Percentiles rank a stretch among this genome's conserved stretches.
phyloP scores from a whole-genome alignment of 2,113 vertebrate genomes.

The Oreochromis niloticus region DNA sequence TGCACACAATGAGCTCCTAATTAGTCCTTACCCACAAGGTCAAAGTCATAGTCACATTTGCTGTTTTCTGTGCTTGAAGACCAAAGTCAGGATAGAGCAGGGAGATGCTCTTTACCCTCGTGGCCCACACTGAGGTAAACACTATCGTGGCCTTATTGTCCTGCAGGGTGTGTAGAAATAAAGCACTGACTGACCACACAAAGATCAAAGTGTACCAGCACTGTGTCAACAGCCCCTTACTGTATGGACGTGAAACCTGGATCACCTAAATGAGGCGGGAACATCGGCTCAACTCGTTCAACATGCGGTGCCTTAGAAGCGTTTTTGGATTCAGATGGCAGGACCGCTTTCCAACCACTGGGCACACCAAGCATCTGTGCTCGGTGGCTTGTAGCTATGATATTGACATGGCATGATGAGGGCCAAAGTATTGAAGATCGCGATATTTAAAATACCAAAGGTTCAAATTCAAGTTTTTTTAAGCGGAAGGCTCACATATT shows the following conservation, averaged over 20 bases:
- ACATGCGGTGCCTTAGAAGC: not conserved
- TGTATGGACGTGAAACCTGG: not conserved
- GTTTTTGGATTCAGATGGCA: not conserved
- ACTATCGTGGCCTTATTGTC: not conserved
- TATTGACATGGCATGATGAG: not conserved
- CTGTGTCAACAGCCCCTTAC: not conserved
- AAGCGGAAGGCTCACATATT: not conserved
- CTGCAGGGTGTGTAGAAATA: not conserved
- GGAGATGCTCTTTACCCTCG: not conserved
- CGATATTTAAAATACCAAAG: not conserved
- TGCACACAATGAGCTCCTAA: not conserved
- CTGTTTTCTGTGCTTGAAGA: not conserved
- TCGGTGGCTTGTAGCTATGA: not conserved
- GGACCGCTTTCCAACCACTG: not conserved
- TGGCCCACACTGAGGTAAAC: not conserved
- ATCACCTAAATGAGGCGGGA: not conserved
- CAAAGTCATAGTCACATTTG: not conserved
- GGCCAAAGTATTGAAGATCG: conserved; percentile 11
- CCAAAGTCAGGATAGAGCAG: not conserved
- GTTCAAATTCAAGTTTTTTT: not conserved
- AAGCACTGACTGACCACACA: not conserved
- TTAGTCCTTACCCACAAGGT: not conserved
- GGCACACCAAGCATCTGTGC: not conserved
- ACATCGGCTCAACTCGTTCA: not conserved
- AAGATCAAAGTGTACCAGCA: not conserved